A percentile compares a stretch with the other conserved stretches of the same genome.
phyloP scores from a whole-genome alignment of 2,888 invertebrate genomes.

The Sabellastarte sp. region DNA sequence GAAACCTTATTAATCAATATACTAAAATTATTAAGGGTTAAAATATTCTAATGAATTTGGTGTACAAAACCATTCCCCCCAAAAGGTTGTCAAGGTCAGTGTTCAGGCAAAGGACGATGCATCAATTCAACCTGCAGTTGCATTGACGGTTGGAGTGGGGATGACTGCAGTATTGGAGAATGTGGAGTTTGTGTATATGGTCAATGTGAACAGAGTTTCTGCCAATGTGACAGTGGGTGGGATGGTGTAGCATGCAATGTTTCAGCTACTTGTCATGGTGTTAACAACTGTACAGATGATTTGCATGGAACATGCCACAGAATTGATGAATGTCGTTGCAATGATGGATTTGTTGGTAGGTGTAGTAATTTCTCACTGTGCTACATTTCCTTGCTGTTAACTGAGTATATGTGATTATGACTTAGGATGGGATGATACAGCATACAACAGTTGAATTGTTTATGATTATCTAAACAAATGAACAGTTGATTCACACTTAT shows the following conservation, averaged over 20 bases:
- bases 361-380: background rate
- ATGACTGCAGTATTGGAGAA: constrained; percentile 7
- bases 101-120: constrained; percentile 8
- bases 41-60: no score
- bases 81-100: constrained; percentile 9
- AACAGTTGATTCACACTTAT: no score
- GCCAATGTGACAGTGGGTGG: constrained; percentile 7
- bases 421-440: no score
- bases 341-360: constrained; percentile 6
- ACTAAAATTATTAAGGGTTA: no score
- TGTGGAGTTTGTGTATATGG: constrained; percentile 5
- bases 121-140: background rate
- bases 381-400: background rate
- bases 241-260: constrained; percentile 1
- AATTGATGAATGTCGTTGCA: constrained; percentile 5
- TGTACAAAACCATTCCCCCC: no score
- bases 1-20: no score
- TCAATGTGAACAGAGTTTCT: constrained; percentile 5
- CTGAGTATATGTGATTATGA: background rate
- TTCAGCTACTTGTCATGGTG: constrained; percentile 4
- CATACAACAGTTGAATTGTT: no score
- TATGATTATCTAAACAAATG: no score
- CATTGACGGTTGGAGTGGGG: constrained; percentile 3
- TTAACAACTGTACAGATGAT: constrained; percentile 5
- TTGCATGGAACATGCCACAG: constrained; percentile 2